Base-by-base conservation (phyloP, 2,888 invertebrate genomes). In the Melieria crassipennis region DNA sequence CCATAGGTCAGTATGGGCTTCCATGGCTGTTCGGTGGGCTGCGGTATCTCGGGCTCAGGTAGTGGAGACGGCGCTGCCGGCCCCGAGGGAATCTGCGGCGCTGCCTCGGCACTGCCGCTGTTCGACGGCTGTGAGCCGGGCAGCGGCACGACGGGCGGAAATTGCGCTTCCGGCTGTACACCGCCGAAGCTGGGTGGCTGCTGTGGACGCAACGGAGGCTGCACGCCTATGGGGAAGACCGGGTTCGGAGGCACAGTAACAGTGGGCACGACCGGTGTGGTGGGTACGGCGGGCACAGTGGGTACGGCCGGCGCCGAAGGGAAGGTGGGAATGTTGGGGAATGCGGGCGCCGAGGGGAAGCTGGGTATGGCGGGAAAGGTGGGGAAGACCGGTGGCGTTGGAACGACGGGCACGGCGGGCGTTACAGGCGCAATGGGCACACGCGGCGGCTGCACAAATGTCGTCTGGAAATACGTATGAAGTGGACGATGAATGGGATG, bases 101-200 rank as follows among this genome's bases (percentile, higher is more conserved):
- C 75, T 7, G 83, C 85, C 62, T 82, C 83, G 1, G 83, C 83
- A 7, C 83, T 83, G 58, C 85, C 85, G 4, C 78, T 73, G 30
- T 84, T 81, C 0, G 82, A 76, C 13, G 78, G 73, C 56, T 75
- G 61, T 7, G 81, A 76, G 5, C 82, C 82, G 0, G 81, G 79
- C 62, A 81, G 69, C 0, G 84, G 82, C 0, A 76, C 73, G 46
- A 83, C 78, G 3, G 78, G 79, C 0, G 84, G 84, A n/a, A 82
- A 80, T 61, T 84, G 82, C 0, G 75, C 76, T 52, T 78, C 80
- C 0, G 84, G 81, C 65, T 80, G 81, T 4, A 78, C 56, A 56
- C 67, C 73, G 10, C 71, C 72, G 64, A 84, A 84, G 1, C 78
- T 77, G 5, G 84, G 81, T 11, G 82, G 81, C 62, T 82, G 81